phyloP scores from a whole-genome alignment of 92 coral and sea anemone genomes.

The Palythoa caribaeorum region DNA sequence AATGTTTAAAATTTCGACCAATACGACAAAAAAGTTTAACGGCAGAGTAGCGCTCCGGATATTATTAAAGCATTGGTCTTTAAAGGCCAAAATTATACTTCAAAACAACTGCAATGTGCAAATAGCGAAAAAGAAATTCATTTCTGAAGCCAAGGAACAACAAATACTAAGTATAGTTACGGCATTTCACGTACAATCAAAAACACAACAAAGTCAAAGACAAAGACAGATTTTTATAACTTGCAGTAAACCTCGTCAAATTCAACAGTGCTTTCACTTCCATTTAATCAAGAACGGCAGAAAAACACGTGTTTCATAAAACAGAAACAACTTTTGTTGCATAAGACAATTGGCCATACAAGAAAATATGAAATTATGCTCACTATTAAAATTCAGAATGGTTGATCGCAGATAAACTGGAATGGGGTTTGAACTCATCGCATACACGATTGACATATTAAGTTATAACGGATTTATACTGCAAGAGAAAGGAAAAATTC shows the following conservation, averaged over 20 bases:
- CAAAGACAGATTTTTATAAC: neutral
- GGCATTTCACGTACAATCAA: neutral
- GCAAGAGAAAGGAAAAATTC: neutral
- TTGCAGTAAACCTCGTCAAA: neutral
- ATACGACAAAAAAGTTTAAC: neutral
- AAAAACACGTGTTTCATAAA: neutral
- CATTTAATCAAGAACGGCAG: neutral
- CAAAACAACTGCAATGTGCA: neutral
- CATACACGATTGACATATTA: neutral
- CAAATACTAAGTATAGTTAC: neutral
- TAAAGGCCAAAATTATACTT: neutral
- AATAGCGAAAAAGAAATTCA: neutral
- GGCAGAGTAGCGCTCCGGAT: neutral
- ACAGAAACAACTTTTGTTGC: neutral
- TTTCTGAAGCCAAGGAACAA: neutral
- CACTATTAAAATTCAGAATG: neutral
- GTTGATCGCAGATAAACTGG: neutral
- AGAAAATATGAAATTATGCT: neutral
- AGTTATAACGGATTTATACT: neutral
- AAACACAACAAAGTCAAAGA: constrained; percentile 1
- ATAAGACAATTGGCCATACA: neutral
- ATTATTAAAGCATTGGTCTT: neutral
- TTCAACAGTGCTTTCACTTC: neutral
- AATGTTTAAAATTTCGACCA: neutral
- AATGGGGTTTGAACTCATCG: neutral